Conservation (phyloP, 2,797 vertebrate species). For the Strix occidentalis region DNA sequence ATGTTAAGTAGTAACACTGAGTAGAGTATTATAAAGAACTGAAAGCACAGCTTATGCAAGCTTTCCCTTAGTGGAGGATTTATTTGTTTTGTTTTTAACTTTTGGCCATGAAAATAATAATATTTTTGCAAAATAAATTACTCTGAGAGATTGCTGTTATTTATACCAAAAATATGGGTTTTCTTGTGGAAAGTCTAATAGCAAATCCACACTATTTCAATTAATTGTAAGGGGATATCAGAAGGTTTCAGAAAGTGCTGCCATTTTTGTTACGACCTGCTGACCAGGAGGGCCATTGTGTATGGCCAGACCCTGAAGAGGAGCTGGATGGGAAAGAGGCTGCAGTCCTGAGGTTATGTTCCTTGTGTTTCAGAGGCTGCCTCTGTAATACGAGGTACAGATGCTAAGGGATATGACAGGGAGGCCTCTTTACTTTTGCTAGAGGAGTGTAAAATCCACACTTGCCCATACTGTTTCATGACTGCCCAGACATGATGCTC, state of each 20-base stretch:
- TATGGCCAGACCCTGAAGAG: background rate
- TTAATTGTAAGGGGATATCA: background rate
- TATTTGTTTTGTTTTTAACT: background rate
- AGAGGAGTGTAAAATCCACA: background rate
- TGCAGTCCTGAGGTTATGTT: rapidly evolving
- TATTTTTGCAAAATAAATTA: background rate
- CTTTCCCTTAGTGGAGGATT: background rate
- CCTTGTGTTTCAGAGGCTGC: background rate
- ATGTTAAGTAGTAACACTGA: background rate
- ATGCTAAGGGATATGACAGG: background rate
- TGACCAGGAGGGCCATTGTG: background rate
- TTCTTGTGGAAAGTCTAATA: background rate
- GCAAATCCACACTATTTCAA: background rate
- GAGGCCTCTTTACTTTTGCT: background rate
- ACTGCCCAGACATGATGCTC: background rate
- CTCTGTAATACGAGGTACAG: background rate
- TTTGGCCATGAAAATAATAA: background rate
- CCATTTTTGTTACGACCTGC: background rate
- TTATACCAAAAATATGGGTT: background rate
- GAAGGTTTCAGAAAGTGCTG: background rate
- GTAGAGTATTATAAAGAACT: background rate
- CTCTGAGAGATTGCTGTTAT: background rate
- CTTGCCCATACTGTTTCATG: background rate
- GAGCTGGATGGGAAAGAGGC: background rate
- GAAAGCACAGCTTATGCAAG: background rate